These are phyloP conservation scores for Heliocidaris erythrogramma DNA, from an alignment of 35 echinoderm and acorn worm genomes.

Conservation along the genomic window DNA sequence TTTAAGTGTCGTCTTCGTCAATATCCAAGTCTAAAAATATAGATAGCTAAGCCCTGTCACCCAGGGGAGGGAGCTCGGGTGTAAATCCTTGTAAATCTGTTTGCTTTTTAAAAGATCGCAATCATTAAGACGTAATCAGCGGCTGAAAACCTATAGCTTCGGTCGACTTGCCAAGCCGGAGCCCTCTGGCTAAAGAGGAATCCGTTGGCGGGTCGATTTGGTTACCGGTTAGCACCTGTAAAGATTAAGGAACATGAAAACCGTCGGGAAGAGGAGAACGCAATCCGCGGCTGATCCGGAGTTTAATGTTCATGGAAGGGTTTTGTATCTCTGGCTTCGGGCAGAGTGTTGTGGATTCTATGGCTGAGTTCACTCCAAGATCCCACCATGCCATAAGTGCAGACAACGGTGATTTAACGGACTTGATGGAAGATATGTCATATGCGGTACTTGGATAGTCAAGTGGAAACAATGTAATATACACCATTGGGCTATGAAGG, in stretches of 20 bases:
- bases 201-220: neutral
- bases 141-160: neutral
- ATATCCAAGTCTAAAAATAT: neutral
- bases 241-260: neutral
- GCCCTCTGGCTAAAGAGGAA: neutral
- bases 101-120: constrained; percentile 24
- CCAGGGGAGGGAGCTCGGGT: neutral
- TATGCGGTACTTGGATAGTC: neutral
- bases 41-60: neutral
- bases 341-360: neutral
- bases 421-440: neutral
- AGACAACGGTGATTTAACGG: neutral
- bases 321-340: neutral
- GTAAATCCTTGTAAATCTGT: constrained; percentile 18
- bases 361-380: neutral
- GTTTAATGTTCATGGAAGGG: neutral
- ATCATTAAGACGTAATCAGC: constrained; percentile 15
- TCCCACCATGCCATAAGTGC: neutral
- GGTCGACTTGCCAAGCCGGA: neutral
- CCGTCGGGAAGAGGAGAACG: too few relatives aligned
- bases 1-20: neutral
- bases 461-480: neutral
- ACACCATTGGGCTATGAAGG: neutral
- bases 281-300: neutral
- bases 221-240: constrained; percentile 2